phyloP scores from a whole-genome alignment of 2,888 invertebrate species.

The Tachina lurida region DNA sequence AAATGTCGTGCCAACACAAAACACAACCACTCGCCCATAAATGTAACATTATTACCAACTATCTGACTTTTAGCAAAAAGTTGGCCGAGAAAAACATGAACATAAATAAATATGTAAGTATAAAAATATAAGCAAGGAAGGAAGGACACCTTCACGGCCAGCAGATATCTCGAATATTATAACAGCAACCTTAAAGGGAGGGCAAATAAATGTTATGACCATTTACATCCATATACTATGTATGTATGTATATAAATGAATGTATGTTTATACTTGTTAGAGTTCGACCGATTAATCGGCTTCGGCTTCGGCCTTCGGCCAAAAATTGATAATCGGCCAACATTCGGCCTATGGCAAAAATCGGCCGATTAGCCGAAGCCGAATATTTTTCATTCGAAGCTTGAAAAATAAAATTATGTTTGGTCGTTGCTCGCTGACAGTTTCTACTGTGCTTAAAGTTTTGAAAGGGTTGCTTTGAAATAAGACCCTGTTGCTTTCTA shows the following conservation, averaged over 20 bases:
- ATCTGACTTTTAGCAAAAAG: conserved; percentile 17
- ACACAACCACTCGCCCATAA: neutral
- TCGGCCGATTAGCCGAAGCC: no score
- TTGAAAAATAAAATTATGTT: no score
- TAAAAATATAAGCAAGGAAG: conserved; percentile 14
- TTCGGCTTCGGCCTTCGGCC: no score
- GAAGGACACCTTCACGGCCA: conserved; percentile 47
- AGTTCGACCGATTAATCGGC: no score
- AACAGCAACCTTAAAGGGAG: neutral
- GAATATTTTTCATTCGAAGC: no score
- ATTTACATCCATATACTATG: neutral
- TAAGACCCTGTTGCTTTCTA: no score
- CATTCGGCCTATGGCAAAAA: no score
- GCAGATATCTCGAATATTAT: neutral
- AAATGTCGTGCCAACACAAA: neutral
- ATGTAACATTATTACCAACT: conserved; percentile 9
- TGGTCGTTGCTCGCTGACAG: no score
- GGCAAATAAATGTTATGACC: conserved; percentile 52
- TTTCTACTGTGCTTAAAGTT: no score
- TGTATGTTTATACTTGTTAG: no score
- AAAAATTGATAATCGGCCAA: no score
- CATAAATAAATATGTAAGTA: neutral
- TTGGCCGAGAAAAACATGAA: conserved; percentile 40
- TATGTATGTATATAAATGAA: neutral
- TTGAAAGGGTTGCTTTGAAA: no score